Evolutionary conservation across 2,113 vertebrate species (phyloP).

Genomic region (Elachura formosa): DNA sequence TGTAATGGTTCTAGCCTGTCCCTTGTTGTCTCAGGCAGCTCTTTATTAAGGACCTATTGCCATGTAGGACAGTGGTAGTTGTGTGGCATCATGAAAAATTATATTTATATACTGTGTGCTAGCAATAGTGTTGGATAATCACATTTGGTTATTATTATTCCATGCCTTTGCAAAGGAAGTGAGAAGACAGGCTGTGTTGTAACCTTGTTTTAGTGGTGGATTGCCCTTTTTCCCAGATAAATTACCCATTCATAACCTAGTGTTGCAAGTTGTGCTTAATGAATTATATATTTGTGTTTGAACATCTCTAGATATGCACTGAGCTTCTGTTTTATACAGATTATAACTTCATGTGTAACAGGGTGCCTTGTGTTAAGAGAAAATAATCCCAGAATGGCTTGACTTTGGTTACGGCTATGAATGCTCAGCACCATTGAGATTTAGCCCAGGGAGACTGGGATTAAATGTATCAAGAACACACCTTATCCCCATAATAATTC

Average conservation of each 20-base stretch:
- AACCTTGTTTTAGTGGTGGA: neutral
- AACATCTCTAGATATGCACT: neutral
- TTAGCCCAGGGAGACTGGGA: neutral
- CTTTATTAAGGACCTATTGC: neutral
- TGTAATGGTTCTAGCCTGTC: neutral
- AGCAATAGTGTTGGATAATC: neutral
- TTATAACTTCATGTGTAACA: neutral
- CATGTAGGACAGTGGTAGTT: neutral
- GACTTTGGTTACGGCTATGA: neutral
- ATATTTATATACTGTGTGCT: neutral
- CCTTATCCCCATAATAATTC: fast-evolving
- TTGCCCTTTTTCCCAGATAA: neutral
- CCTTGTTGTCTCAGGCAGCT: neutral
- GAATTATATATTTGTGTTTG: neutral
- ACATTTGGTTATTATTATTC: neutral
- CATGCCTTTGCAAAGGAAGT: neutral
- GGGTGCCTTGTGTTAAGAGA: neutral
- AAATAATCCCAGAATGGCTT: neutral
- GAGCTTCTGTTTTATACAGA: neutral
- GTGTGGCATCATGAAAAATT: neutral
- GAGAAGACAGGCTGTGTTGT: neutral
- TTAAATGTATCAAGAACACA: neutral
- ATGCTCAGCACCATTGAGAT: neutral
- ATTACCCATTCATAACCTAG: neutral
- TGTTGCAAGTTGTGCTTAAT: neutral